Evolutionary conservation across 2,113 vertebrate genomes (phyloP).

Genomic region (Marmota monax): DNA sequence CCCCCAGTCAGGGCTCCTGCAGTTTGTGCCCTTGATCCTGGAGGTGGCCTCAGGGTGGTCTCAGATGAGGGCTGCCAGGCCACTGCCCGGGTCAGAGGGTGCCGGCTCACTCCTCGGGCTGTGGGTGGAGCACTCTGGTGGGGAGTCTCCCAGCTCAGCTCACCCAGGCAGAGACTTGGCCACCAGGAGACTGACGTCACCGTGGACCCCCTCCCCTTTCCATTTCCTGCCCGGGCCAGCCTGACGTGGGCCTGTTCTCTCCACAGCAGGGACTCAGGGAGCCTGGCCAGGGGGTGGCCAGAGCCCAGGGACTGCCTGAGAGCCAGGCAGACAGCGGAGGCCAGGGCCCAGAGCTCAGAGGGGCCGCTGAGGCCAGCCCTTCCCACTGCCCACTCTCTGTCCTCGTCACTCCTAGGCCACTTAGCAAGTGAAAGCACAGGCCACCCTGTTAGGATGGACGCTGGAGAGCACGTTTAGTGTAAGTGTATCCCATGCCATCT

Average conservation of each 20-base stretch:
- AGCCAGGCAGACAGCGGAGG: background rate
- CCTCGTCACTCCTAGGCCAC: no score
- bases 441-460: background rate
- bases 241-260: background rate
- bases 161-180: constrained; percentile 56
- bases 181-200: background rate
- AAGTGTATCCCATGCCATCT: background rate
- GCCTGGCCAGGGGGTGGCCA: background rate
- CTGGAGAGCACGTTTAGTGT: background rate
- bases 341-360: no score
- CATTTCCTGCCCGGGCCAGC: constrained; percentile 38
- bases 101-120: background rate
- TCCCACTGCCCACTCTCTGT: no score
- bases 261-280: background rate
- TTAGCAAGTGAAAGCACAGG: background rate
- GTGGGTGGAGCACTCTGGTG: fast-evolving
- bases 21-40: background rate
- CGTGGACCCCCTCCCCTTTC: background rate
- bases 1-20: no score
- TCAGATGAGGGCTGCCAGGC: fast-evolving
- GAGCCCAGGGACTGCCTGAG: background rate
- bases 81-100: background rate
- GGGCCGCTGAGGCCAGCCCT: fast-evolving
- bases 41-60: background rate
- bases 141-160: background rate